These are phyloP conservation scores for Zaprionus capensis DNA, from an alignment of 1,140 invertebrate genomes.

Conservation along the genomic window DNA sequence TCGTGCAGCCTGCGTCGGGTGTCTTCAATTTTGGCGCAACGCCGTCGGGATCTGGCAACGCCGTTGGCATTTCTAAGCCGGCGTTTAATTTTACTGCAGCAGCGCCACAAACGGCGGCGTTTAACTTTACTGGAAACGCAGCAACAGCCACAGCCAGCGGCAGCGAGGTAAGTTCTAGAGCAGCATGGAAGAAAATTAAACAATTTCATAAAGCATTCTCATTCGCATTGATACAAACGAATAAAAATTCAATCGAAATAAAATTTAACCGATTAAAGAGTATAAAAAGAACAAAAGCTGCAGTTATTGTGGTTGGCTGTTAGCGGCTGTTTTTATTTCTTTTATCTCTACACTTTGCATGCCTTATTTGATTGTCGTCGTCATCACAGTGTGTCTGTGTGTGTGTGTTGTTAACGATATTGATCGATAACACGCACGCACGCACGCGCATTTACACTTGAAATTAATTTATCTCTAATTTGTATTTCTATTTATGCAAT, in stretches of 20 bases:
- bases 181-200: not conserved
- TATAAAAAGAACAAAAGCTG: constrained; percentile 15
- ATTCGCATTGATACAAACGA: not conserved
- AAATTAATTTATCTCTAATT: constrained; percentile 2
- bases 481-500: constrained; percentile 11
- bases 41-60: constrained; percentile 9
- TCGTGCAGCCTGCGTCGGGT: constrained; percentile 27
- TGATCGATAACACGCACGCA: constrained; percentile 6
- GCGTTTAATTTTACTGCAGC: constrained; percentile 60
- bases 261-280: constrained; percentile 10
- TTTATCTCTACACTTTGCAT: constrained; percentile 44
- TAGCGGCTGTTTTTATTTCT: constrained; percentile 27
- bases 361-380: constrained; percentile 18
- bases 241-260: not conserved
- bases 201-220: not conserved
- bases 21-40: constrained; percentile 56
- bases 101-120: constrained; percentile 45
- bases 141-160: constrained; percentile 6
- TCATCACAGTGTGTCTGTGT: constrained; percentile 11
- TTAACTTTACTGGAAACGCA: constrained; percentile 57
- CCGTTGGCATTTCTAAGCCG: constrained; percentile 37
- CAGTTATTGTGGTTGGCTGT: constrained; percentile 52
- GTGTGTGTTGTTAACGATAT: constrained; percentile 13
- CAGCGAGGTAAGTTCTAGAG: constrained; percentile 50
- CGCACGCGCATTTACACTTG: constrained; percentile 14